A percentile compares a stretch with the other conserved stretches of the same genome.
Conservation (phyloP, 1,140 invertebrate species). For the Apis cerana region DNA sequence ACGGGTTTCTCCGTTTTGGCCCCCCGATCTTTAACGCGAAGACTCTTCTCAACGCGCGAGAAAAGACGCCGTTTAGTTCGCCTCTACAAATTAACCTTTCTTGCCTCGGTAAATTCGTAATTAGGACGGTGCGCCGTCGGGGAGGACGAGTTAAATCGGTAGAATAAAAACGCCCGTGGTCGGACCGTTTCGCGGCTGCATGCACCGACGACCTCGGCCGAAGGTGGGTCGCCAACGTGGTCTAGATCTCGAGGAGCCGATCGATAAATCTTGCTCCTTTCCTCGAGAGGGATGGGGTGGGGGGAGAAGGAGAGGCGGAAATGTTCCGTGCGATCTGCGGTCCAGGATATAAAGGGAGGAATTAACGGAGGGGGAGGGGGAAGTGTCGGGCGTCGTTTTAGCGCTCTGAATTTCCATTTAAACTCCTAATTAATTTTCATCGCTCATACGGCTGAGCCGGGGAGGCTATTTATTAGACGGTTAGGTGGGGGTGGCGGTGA, state of each 20-base stretch:
- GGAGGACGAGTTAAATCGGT: not conserved
- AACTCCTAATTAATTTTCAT: slow-evolving; percentile 41
- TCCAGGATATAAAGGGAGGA: slow-evolving; percentile 1
- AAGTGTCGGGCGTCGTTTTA: slow-evolving; percentile 14
- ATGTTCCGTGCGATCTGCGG: no score
- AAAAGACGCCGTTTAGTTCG: slow-evolving; percentile 46
- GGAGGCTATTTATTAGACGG: slow-evolving; percentile 19
- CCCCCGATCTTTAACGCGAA: slow-evolving; percentile 38
- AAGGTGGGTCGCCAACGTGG: not conserved
- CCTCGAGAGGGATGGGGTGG: not conserved
- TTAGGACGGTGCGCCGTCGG: slow-evolving; percentile 3
- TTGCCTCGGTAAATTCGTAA: slow-evolving; percentile 37
- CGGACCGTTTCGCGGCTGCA: no score
- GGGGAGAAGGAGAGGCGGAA: not conserved
- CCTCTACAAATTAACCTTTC: slow-evolving; percentile 52
- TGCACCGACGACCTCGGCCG: not conserved
- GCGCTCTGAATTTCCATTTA: slow-evolving; percentile 29
- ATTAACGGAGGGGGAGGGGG: not conserved
- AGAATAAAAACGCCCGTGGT: not conserved
- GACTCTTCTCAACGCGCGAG: slow-evolving; percentile 17
- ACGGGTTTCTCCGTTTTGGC: not conserved
- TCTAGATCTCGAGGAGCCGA: not conserved
- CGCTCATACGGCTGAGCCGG: not conserved
- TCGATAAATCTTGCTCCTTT: not conserved
- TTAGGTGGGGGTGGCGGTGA: not conserved